These are phyloP conservation scores for Leptinotarsa rubiginosa DNA, from an alignment of 2,888 invertebrate species.

Conservation along the genomic window DNA sequence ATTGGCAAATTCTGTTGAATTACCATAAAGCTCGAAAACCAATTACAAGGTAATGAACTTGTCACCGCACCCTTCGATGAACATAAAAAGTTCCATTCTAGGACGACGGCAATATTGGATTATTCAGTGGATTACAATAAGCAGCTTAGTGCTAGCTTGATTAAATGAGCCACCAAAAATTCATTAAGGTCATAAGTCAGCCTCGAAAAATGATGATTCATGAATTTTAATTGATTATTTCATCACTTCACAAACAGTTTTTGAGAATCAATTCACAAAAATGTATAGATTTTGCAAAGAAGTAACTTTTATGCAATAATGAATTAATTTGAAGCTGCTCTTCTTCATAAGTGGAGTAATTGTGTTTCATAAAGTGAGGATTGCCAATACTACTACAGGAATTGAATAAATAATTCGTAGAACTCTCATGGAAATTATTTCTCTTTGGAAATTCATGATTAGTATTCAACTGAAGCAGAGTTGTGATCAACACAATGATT, in stretches of 20 bases:
- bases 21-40: conserved; percentile 11
- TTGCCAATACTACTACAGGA: too few species aligned
- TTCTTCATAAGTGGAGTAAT: too few species aligned
- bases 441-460: too few species aligned
- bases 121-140: conserved; percentile 3
- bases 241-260: background rate
- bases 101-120: background rate
- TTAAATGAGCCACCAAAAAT: conserved; percentile 9
- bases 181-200: background rate
- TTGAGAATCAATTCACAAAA: too few species aligned
- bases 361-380: too few species aligned
- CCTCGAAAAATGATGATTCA: background rate
- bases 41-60: conserved; percentile 16
- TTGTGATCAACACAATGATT: too few species aligned
- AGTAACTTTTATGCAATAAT: too few species aligned
- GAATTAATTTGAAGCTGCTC: too few species aligned
- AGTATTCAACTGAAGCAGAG: too few species aligned
- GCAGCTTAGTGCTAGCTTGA: background rate
- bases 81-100: conserved; percentile 1
- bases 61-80: conserved; percentile 15
- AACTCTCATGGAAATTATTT: too few species aligned
- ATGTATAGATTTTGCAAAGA: too few species aligned
- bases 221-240: background rate
- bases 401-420: too few species aligned
- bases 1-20: conserved; percentile 13